Conservation (phyloP, 2,113 vertebrate species). For the Myiopsitta monachus region DNA sequence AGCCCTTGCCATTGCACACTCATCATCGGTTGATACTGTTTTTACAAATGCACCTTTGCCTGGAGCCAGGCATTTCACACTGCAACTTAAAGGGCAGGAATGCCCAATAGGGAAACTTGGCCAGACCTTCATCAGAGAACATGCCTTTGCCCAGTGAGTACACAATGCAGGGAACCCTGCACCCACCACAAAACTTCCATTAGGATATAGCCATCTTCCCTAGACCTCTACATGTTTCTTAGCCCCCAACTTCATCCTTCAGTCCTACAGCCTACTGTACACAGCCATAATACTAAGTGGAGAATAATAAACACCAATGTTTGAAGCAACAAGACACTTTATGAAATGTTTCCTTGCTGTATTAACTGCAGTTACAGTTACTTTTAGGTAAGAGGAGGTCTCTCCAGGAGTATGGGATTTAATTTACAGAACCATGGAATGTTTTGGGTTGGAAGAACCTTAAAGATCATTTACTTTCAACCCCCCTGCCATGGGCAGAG, state of each 20-base stretch:
- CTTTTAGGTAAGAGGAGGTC: background rate
- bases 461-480: too few relatives aligned
- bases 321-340: background rate
- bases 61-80: background rate
- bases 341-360: too few relatives aligned
- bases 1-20: background rate
- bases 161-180: rapidly evolving
- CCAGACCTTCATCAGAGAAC: background rate
- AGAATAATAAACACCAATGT: background rate
- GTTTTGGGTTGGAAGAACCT: background rate
- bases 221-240: too few relatives aligned
- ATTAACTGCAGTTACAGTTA: background rate
- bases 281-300: rapidly evolving
- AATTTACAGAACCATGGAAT: background rate
- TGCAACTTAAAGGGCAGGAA: background rate
- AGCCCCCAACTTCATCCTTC: background rate
- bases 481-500: background rate
- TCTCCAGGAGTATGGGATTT: background rate
- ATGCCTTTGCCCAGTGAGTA: background rate
- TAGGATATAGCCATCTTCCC: background rate
- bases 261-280: background rate
- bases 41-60: background rate
- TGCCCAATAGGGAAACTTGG: background rate
- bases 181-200: too few relatives aligned
- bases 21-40: background rate